Evolutionary conservation across 1,140 invertebrate species (phyloP).

Genomic region (Drosophila sturtevanti): DNA sequence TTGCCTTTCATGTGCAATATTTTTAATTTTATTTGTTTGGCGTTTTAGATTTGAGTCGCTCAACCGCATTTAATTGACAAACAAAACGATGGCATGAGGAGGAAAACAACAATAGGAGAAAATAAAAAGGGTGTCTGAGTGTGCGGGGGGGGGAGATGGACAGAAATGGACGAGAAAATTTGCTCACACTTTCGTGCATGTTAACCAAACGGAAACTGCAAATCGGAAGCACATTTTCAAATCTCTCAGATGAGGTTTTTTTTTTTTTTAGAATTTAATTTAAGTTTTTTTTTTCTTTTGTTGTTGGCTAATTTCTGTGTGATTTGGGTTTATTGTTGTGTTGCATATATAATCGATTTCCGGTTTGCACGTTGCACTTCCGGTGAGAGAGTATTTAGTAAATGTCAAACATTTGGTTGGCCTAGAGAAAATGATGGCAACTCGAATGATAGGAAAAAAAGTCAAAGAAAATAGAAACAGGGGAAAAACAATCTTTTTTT

Average conservation of each 20-base stretch:
- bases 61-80: slow-evolving; percentile 53
- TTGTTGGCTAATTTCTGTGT: slow-evolving; percentile 37
- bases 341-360: slow-evolving; percentile 53
- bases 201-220: slow-evolving; percentile 31
- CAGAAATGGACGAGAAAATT: not conserved
- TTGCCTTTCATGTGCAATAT: slow-evolving; percentile 32
- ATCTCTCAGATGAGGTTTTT: slow-evolving; percentile 21
- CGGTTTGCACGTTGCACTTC: slow-evolving; percentile 72
- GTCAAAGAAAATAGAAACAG: too few species aligned
- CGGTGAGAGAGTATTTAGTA: slow-evolving; percentile 50
- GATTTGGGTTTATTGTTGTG: not conserved
- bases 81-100: not conserved
- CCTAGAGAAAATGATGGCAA: not conserved
- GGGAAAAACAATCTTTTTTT: too few species aligned
- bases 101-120: not conserved
- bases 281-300: slow-evolving; percentile 38
- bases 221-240: slow-evolving; percentile 54
- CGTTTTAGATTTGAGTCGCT: slow-evolving; percentile 26
- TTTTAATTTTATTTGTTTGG: slow-evolving; percentile 58
- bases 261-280: slow-evolving; percentile 13
- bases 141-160: not conserved
- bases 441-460: not conserved
- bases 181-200: not conserved
- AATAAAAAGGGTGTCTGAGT: not conserved
- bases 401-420: slow-evolving; percentile 12